phyloP scores from a whole-genome alignment of 2,113 vertebrate genomes.

The Tenrec ecaudatus region DNA sequence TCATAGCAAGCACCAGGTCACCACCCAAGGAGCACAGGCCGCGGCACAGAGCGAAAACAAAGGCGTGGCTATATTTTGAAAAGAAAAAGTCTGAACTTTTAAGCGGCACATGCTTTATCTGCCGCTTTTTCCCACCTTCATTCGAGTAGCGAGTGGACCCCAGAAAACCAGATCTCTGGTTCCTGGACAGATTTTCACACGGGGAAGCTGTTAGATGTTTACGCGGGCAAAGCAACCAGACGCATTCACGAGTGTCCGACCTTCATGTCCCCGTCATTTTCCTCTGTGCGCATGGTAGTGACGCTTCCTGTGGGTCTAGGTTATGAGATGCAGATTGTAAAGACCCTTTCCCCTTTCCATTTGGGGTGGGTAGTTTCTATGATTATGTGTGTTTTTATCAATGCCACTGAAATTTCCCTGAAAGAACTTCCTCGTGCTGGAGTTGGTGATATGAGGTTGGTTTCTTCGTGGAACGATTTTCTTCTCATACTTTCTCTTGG shows the following conservation, averaged over 20 bases:
- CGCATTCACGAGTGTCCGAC: not conserved
- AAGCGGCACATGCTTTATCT: not conserved
- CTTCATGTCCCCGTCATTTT: not conserved
- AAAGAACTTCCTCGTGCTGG: conserved; percentile 15
- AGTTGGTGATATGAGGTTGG: not conserved
- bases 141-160: not conserved
- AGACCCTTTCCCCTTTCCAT: conserved; percentile 32
- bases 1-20: not conserved
- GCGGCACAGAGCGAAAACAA: not conserved
- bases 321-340: conserved; percentile 25
- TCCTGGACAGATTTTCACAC: not conserved
- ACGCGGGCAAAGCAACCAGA: conserved; percentile 27
- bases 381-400: conserved; percentile 24
- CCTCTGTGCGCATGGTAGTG: not conserved
- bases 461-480: conserved; percentile 42
- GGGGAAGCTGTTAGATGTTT: conserved; percentile 7
- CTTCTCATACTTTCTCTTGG: not conserved
- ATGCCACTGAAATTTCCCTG: conserved; percentile 39
- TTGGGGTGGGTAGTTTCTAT: conserved; percentile 24
- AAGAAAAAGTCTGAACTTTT: conserved; percentile 20
- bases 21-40: not conserved
- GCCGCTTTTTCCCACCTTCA: not conserved
- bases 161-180: conserved; percentile 22
- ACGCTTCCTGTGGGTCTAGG: conserved; percentile 41
- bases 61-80: not conserved